Conservation (phyloP, 1,140 invertebrate genomes). For the Drosophila grimshawi region DNA sequence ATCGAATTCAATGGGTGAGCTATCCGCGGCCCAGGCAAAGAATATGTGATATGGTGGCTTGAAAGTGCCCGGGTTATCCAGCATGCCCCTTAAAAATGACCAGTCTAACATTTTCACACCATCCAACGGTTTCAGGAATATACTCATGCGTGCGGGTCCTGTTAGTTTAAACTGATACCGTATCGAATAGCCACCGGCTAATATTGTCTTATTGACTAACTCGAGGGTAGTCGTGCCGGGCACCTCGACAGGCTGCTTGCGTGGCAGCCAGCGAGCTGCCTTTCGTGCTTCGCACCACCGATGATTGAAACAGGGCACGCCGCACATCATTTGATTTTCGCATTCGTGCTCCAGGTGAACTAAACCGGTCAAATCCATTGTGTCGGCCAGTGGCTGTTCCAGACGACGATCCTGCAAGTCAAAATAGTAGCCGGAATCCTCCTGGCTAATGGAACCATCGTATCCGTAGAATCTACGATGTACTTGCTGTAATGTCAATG, state of each 20-base stretch:
- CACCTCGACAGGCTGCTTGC: conserved; percentile 45
- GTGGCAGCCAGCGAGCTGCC: conserved; percentile 62
- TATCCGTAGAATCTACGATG: conserved; percentile 87
- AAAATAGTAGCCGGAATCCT: conserved; percentile 89
- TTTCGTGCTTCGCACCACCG: conserved; percentile 52
- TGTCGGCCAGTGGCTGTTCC: conserved; percentile 86
- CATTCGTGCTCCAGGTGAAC: conserved; percentile 86
- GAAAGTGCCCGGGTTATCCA: conserved; percentile 86
- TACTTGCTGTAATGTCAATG: conserved; percentile 85
- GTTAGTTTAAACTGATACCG: conserved; percentile 55
- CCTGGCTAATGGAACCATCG: conserved; percentile 85
- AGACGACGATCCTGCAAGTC: conserved; percentile 90
- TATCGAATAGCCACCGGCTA: conserved; percentile 12
- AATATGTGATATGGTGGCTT: conserved; percentile 89
- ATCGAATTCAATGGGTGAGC: conserved; percentile 86
- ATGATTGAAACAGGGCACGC: conserved; percentile 90
- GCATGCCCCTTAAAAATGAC: conserved; percentile 84
- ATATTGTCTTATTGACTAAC: conserved; percentile 49
- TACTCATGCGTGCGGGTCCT: conserved; percentile 88
- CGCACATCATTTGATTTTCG: conserved; percentile 88
- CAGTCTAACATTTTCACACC: conserved; percentile 59
- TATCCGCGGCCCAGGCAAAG: conserved; percentile 87
- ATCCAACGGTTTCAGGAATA: conserved; percentile 47
- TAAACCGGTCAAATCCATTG: conserved; percentile 85
- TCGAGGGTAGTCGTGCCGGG: conserved; percentile 44